Base-by-base conservation (phyloP, 2,113 vertebrate species). In the Pycnonotus jocosus region DNA sequence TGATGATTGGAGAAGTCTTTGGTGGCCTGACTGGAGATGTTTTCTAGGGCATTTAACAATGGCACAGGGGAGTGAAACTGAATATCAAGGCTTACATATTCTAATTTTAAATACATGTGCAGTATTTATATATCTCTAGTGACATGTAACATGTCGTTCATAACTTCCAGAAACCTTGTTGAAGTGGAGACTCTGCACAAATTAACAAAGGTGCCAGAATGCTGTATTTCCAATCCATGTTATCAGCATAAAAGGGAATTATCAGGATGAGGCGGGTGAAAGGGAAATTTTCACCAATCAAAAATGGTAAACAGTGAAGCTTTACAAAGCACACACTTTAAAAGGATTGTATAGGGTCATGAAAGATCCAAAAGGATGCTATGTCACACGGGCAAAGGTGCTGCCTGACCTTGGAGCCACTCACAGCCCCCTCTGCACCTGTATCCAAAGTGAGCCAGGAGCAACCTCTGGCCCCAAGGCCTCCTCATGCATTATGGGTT, bases 351-450 rank as follows among this genome's bases (percentile, higher is more conserved):
- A n/a, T 3, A 60, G 37, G 5, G 20, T 64, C 0, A 0, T n/a
- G 27, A 33, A 92, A 86, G 30, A 66, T 30, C 38, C 2, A 8
- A 80, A 80, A 64, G n/a, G 23, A 13, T 62, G 33, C 40, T 16
- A 4, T 7, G 3, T 54, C n/a, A 25, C 20, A 47, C 0, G 0
- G 40, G 8, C 2, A 12, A 54, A 58, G 23, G 30, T 65, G 16
- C 60, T 81, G 40, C 72, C 16, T 56, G 62, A 64, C 23, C 50
- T 58, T 9, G 4, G 53, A 68, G 44, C 28, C 12, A 0, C 53
- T 38, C 1, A 0, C 30, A 68, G 23, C 37, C 23, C 23, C 14
- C 9, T 4, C 13, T 72, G 17, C 16, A 11, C 35, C n/a, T 9
- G 9, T 20, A 23, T 21, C 33, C 42, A 24, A 40, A 47, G 22